These are phyloP conservation scores for Platichthys flesus DNA, from an alignment of 2,113 vertebrate genomes.

Conservation along the genomic window DNA sequence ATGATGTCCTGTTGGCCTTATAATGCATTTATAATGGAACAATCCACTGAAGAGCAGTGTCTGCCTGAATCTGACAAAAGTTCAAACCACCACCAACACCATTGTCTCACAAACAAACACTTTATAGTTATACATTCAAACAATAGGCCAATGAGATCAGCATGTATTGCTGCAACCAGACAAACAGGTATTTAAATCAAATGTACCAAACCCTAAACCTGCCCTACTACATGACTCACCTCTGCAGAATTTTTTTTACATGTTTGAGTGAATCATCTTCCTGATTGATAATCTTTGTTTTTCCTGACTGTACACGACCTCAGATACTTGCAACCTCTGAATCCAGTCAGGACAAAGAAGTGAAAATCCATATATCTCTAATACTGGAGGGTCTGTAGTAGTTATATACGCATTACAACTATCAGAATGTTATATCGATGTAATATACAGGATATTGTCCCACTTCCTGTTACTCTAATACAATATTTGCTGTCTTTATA, in stretches of 20 bases:
- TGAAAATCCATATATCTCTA: constrained; percentile 19
- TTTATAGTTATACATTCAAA: no score
- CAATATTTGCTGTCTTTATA: neutral
- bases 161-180: no score
- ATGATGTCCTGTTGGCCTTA: no score
- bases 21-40: neutral
- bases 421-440: neutral
- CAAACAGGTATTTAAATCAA: neutral
- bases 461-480: constrained; percentile 1
- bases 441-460: neutral
- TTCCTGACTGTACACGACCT: constrained; percentile 46
- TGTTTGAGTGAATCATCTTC: constrained; percentile 52
- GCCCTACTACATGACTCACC: neutral
- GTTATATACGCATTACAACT: neutral
- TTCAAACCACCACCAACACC: neutral
- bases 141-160: neutral
- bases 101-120: neutral
- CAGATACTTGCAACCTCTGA: constrained; percentile 54
- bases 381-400: constrained; percentile 18
- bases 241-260: constrained; percentile 16
- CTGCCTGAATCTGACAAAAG: neutral
- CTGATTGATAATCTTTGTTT: constrained; percentile 53
- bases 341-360: constrained; percentile 54
- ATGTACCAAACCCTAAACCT: neutral
- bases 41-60: neutral